Conservation (phyloP, 2,888 invertebrate genomes). For the Thereva unica region DNA sequence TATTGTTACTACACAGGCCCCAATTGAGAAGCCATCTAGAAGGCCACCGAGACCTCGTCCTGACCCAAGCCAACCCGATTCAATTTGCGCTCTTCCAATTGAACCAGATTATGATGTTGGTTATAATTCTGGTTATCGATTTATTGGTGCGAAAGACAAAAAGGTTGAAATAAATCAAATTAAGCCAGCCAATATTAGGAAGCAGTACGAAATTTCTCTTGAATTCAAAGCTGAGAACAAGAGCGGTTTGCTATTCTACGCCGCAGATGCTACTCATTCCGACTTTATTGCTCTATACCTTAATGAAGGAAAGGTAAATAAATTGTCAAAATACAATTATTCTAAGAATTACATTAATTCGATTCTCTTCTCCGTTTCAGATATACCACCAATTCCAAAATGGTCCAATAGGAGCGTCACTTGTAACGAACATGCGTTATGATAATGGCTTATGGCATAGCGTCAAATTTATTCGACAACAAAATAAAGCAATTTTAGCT, state of each 20-base stretch:
- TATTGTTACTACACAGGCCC: slow-evolving; percentile 45
- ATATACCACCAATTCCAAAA: slow-evolving; percentile 68
- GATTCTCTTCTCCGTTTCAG: slow-evolving; percentile 53
- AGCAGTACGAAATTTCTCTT: slow-evolving; percentile 74
- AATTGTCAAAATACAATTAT: background rate
- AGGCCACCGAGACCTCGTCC: slow-evolving; percentile 48
- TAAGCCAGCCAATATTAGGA: slow-evolving; percentile 64
- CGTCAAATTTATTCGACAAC: slow-evolving; percentile 68
- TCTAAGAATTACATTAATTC: background rate
- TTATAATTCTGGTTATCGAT: slow-evolving; percentile 54
- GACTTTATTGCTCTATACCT: slow-evolving; percentile 79
- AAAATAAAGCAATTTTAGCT: slow-evolving; percentile 63
- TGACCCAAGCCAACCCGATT: slow-evolving; percentile 47
- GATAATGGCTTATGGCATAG: slow-evolving; percentile 83
- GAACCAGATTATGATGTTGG: slow-evolving; percentile 55
- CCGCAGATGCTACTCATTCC: slow-evolving; percentile 64
- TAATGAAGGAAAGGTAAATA: slow-evolving; percentile 69
- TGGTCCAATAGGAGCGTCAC: slow-evolving; percentile 65
- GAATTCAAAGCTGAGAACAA: slow-evolving; percentile 72
- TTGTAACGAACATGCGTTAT: slow-evolving; percentile 64
- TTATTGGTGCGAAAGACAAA: slow-evolving; percentile 62
- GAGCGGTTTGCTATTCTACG: slow-evolving; percentile 85
- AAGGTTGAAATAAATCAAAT: slow-evolving; percentile 72
- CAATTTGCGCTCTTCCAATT: slow-evolving; percentile 52
- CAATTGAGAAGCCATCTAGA: slow-evolving; percentile 37